phyloP scores from a whole-genome alignment of 2,113 vertebrate species.

The Salminus brasiliensis region DNA sequence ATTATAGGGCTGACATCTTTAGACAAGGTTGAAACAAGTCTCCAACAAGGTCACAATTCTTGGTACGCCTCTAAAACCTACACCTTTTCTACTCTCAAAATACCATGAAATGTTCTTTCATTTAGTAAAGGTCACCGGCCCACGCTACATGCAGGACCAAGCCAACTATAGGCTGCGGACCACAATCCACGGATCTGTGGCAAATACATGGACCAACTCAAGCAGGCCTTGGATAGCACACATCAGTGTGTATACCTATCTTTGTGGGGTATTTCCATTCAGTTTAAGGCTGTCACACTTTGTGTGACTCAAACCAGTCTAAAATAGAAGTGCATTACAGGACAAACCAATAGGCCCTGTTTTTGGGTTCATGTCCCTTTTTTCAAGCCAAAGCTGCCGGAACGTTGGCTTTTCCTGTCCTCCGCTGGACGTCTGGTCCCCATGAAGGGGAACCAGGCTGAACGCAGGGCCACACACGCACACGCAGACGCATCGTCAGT shows the following conservation, averaged over 20 bases:
- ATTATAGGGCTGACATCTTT: neutral
- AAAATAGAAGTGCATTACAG: no score
- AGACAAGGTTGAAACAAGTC: neutral
- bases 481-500: conserved; percentile 6
- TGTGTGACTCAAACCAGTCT: no score
- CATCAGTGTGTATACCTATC: neutral
- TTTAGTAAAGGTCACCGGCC: conserved; percentile 6
- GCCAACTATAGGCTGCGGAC: neutral
- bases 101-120: neutral
- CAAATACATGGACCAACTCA: neutral
- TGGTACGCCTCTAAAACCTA: neutral
- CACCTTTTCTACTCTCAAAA: conserved; percentile 16
- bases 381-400: no score
- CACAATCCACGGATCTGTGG: neutral
- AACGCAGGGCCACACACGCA: neutral
- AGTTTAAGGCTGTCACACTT: neutral
- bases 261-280: neutral
- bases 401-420: no score
- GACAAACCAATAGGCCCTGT: no score
- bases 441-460: no score
- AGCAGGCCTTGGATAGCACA: neutral
- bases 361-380: no score
- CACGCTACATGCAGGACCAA: conserved; percentile 5
- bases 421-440: neutral
- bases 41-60: neutral